Evolutionary conservation across 2,888 invertebrate species (phyloP), one percentile per base, ranked within the genome.

Genomic region (Leistus spinibarbis): DNA sequence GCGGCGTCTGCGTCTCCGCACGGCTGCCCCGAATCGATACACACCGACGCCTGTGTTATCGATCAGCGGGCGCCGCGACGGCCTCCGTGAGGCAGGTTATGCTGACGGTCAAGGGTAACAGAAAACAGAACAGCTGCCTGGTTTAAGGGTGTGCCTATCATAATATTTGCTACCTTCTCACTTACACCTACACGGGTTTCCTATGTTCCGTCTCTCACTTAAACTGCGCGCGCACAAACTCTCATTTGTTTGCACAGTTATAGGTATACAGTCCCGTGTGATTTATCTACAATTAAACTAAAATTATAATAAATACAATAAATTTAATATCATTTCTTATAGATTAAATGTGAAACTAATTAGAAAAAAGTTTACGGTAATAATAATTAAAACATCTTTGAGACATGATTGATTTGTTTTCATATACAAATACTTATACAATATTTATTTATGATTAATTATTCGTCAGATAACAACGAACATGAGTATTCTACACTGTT

Each of bases 21-120:
- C 23, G n/a, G 24, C n/a, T 24, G 16, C 5, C 16, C 3, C 16
- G 16, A 23, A 24, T 27, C 23, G 64, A 27, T 27, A 64, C 24
- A 24, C 64, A 23, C 22, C 23, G 27, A 16, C 20, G 20, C 64
- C 64, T 53, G 64, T 56, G 66, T 17, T 65, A 72, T 72, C 72
- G 72, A 72, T 64, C 66, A n/a, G 65, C 13, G 78, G 76, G 77
- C 77, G 71, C 76, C 77, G 78, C 78, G 79, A 77, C 78, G 79
- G 79, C 79, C 82, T 82, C 83, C 84, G 85, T 85, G 84, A 82
- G 85, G 85, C 84, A 84, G 85, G 85, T 85, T 85, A 84, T 82
- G 81, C 82, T 82, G 82, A 82, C 82, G 84, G 85, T 84, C 84
- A 85, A 85, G 84, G 84, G 82, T 84, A 83, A 40, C 40, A 40